Evolutionary conservation across 2,113 vertebrate genomes (phyloP).

Genomic region (Onychostoma macrolepis): DNA sequence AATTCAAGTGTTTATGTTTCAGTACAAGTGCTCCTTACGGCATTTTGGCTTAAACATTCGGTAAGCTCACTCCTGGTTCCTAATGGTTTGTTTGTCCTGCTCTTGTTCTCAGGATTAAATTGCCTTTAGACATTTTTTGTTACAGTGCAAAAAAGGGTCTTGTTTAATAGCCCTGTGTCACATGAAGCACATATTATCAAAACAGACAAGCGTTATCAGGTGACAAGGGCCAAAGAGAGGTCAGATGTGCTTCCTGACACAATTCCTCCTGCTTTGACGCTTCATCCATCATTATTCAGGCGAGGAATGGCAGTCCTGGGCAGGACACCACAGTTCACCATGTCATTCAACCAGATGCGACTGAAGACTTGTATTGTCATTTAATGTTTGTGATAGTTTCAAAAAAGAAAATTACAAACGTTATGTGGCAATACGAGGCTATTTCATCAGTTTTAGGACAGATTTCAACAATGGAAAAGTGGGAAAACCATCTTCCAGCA

Average conservation of each 20-base stretch:
- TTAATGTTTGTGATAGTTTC: not conserved
- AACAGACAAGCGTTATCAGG: conserved; percentile 81
- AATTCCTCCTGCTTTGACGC: conserved; percentile 42
- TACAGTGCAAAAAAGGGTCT: conserved; percentile 70
- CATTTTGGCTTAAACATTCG: not conserved
- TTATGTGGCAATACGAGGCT: not conserved
- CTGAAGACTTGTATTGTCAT: not conserved
- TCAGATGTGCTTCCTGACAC: conserved; percentile 52
- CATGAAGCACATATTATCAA: conserved; percentile 74
- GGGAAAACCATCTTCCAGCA: not conserved
- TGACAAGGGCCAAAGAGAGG: conserved; percentile 65
- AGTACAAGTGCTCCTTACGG: not conserved
- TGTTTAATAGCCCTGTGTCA: conserved; percentile 36
- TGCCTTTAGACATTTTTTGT: conserved; percentile 72
- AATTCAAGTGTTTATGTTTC: not conserved
- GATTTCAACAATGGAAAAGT: not conserved
- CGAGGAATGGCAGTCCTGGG: conserved; percentile 1
- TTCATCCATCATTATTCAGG: conserved; percentile 50
- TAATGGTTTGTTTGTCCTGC: conserved; percentile 70
- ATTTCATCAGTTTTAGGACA: not conserved
- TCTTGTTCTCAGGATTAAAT: conserved; percentile 70
- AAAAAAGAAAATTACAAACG: not conserved
- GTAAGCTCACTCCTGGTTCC: conserved; percentile 55
- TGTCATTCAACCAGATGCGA: not conserved
- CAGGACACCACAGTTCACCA: not conserved